Evolutionary conservation across 2,113 vertebrate species (phyloP), one percentile per base, ranked within the genome.

Genomic region (Cynoglossus semilaevis): DNA sequence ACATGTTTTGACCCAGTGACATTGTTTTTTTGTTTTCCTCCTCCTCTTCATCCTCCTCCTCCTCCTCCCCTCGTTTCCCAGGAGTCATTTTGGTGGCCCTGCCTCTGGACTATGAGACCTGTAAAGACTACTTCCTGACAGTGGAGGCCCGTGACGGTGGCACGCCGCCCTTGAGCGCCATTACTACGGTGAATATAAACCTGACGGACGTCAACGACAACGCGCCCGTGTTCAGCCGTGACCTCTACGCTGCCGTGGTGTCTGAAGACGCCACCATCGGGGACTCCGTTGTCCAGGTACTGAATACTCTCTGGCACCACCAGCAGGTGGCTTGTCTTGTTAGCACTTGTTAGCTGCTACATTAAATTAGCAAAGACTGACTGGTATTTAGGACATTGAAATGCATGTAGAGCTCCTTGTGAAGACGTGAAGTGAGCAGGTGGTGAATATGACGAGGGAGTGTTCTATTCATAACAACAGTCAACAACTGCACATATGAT

Each of bases 121-220:
- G 95, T 83, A 94, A 85, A 65, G 94, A 93, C 85, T 98, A 94
- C 87, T 99, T 94, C 87, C 88, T 99, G 9, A 94, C 95, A 1
- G 89, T 99, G 55, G 96, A 99, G 86, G 97, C 97, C 5, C 90
- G 92, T 70, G 97, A 99, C 12, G 95, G 97, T 0, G 96, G 96
- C 1, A 93, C 85, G 0, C 97, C 95, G 0, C 89, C 96, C 1
- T 91, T 98, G 41, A 96, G 94, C 0, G 92, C 96, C 0, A 85
- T 98, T 1, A 89, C 96, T 0, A 98, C 94, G 0, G 91, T 98
- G 38, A 98, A 94, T 47, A 89, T 99, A 51, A 95, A 96, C 8
- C 81, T 99, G 78, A 94, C 94, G 0, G 96, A 99, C n/a, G 92
- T 98, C 57, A 99, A 99, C 10, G 97, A 99, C 88, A 98, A 98